Base-by-base conservation (phyloP, 1,140 invertebrate genomes). In the Carcinoscorpius rotundicauda region DNA sequence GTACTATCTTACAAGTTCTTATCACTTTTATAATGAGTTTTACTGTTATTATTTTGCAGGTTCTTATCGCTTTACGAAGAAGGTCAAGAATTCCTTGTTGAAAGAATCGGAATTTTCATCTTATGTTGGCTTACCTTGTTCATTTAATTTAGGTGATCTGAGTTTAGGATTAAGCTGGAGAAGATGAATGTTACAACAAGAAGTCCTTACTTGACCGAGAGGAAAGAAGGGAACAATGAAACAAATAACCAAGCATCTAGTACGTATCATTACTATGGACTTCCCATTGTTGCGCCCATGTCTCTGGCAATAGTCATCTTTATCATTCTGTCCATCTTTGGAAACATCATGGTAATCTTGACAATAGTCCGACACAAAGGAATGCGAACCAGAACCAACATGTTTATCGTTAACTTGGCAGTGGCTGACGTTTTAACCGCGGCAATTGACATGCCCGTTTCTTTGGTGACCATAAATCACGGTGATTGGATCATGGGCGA, bases 361-460 rank as follows among this genome's bases (percentile, higher is more conserved):
- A 91, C 91, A 0, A 90, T 97, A 3, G 87, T 88, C 70, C 80
- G 87, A 50, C 92, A 93, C 74, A 84, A 85, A 55, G 81, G 83
- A 3, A 93, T 97, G 89, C 79, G 89, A 51, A 93, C 89, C 1
- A 88, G 94, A 6, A 96, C 92, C 2, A 95, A 96, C 77, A 89
- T 90, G 73, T 93, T 95, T 76, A 91, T 97, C 70, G 88, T 93
- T n/a, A 96, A 95, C 74, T 78, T 96, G 66, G 91, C 93, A 2
- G 80, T 92, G 1, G 91, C 92, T 1, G 93, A 97, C 76, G 86
- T 96, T 65, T 81, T 97, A 73, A 92, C 96, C 82, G 86, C 88
- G 0, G 70, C 91, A 3, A 84, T 93, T 66, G 92, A 89, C 72
- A 85, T 93, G 11, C 90, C 91, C 2, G 91, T 91, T 69, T 78